Percentiles rank a stretch among this genome's conserved stretches.
Conservation (phyloP, 2,888 invertebrate genomes). For the Eupithecia dodoneata region DNA sequence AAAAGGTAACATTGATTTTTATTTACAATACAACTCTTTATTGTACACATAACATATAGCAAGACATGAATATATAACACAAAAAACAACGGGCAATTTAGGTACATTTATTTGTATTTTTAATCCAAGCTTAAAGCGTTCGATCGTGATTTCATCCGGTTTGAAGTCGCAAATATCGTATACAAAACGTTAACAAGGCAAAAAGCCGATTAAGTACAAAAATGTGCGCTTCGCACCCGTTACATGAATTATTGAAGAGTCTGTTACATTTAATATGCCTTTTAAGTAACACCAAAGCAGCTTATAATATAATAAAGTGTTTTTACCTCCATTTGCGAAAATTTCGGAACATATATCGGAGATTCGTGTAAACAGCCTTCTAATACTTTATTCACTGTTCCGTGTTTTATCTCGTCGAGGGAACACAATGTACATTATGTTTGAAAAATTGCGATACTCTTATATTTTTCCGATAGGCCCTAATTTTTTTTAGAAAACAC, state of each 20-base stretch:
- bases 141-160: not conserved
- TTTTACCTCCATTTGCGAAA: conserved; percentile 15
- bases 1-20: conserved; percentile 68
- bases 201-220: conserved; percentile 3
- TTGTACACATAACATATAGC: not conserved
- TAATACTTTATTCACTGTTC: conserved; percentile 18
- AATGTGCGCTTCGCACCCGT: not conserved
- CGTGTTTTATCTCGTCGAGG: conserved; percentile 27
- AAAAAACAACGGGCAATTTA: not conserved
- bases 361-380: conserved; percentile 15
- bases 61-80: not conserved
- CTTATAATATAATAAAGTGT: conserved; percentile 3
- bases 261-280: conserved; percentile 6
- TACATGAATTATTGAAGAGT: not conserved
- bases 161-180: not conserved
- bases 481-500: not conserved
- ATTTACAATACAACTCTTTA: not conserved
- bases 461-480: not conserved
- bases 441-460: conserved; percentile 10
- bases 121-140: not conserved
- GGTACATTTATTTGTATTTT: not conserved
- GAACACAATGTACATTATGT: conserved; percentile 21
- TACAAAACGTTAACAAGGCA: not conserved
- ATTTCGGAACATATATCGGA: conserved; percentile 17
- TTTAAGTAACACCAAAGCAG: not conserved